These are phyloP conservation scores for Gallinago nigripennis DNA, from an alignment of 2,797 vertebrate genomes.

Conservation along the genomic window DNA sequence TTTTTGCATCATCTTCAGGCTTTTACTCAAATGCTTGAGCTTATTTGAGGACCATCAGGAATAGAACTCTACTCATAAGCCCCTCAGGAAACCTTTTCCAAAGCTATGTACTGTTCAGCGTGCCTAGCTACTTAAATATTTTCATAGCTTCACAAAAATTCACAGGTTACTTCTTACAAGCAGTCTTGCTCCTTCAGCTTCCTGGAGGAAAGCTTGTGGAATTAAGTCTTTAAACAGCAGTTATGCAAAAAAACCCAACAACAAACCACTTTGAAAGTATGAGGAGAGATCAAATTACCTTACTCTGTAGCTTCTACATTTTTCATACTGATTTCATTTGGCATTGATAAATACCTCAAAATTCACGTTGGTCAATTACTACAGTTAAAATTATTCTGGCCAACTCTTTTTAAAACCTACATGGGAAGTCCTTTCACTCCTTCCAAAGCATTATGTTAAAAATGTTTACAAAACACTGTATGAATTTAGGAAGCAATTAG, in stretches of 20 bases:
- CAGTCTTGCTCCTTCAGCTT: not conserved
- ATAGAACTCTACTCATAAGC: not conserved
- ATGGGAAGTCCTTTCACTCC: not conserved
- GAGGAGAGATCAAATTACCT: not conserved
- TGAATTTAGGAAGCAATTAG: not conserved
- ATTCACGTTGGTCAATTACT: not conserved
- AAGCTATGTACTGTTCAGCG: not conserved
- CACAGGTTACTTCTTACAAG: not conserved
- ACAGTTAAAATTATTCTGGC: not conserved
- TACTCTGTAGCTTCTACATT: not conserved
- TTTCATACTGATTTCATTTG: slow-evolving; percentile 3
- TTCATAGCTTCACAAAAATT: not conserved
- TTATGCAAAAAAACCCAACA: not conserved
- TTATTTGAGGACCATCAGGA: not conserved
- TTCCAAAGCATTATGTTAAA: not conserved
- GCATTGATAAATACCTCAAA: not conserved
- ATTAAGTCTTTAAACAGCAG: not conserved
- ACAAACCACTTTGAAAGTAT: not conserved
- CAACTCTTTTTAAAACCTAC: not conserved
- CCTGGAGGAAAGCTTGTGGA: not conserved
- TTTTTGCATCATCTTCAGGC: not conserved
- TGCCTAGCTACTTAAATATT: not conserved
- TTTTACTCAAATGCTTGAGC: not conserved
- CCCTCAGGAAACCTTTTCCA: not conserved
- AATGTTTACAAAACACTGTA: not conserved